Evolutionary conservation across 2,797 vertebrate species (phyloP).

Genomic region (Danio choprae): DNA sequence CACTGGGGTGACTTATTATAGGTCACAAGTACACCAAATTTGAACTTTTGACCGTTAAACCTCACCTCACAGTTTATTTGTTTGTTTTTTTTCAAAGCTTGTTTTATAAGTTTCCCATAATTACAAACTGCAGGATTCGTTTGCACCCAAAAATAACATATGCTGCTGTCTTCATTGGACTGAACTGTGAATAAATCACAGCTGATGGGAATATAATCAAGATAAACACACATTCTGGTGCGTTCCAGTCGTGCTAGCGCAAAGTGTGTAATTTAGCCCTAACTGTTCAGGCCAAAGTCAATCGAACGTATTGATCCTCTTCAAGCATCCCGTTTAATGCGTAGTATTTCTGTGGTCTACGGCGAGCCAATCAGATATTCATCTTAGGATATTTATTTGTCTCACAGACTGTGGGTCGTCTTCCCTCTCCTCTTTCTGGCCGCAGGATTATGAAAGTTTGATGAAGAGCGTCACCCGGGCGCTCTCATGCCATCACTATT

Average conservation of each 20-base stretch:
- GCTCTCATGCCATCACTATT: constrained; percentile 60
- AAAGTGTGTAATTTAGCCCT: neutral
- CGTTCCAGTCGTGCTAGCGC: constrained; percentile 24
- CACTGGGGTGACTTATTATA: neutral
- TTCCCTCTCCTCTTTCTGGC: constrained; percentile 28
- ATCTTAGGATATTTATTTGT: neutral
- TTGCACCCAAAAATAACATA: constrained; percentile 33
- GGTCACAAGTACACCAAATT: constrained; percentile 22
- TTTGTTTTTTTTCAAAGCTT: constrained; percentile 48
- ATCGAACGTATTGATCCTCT: neutral
- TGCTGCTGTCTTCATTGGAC: constrained; percentile 38
- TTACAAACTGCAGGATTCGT: constrained; percentile 56
- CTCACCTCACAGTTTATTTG: constrained; percentile 9
- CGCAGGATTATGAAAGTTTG: constrained; percentile 65
- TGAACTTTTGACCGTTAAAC: constrained; percentile 55
- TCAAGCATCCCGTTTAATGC: neutral
- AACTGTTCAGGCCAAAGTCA: neutral
- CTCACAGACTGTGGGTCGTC: constrained; percentile 4
- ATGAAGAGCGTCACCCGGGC: constrained; percentile 54
- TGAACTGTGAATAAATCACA: constrained; percentile 51
- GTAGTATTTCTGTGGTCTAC: constrained; percentile 6
- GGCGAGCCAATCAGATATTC: constrained; percentile 5
- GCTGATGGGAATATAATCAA: constrained; percentile 36
- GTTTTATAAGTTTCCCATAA: constrained; percentile 58
- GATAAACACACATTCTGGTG: neutral